phyloP scores from a whole-genome alignment of 2,797 vertebrate genomes.

The Allobates femoralis region DNA sequence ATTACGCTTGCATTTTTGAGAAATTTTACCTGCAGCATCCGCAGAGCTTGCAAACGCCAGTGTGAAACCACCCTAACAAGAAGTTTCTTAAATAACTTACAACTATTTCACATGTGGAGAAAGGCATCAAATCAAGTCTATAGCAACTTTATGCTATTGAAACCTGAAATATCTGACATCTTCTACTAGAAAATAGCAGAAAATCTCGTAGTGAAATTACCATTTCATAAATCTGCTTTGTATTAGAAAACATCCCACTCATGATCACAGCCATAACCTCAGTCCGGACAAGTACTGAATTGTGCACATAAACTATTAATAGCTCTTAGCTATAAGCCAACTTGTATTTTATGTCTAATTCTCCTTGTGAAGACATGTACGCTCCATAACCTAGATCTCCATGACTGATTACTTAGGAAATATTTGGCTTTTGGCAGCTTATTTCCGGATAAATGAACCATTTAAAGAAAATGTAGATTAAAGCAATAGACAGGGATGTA shows the following conservation, averaged over 20 bases:
- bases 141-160: not conserved
- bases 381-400: slow-evolving; percentile 6
- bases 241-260: slow-evolving; percentile 4
- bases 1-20: no score
- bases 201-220: not conserved
- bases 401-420: slow-evolving; percentile 13
- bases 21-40: no score
- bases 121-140: not conserved
- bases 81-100: not conserved
- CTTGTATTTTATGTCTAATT: slow-evolving; percentile 10
- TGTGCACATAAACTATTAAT: not conserved
- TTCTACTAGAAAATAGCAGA: not conserved
- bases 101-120: not conserved
- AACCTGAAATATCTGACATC: not conserved
- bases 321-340: not conserved
- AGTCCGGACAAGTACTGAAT: not conserved
- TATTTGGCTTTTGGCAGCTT: slow-evolving; percentile 9
- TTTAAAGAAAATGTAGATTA: slow-evolving; percentile 4
- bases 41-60: no score
- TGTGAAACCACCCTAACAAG: no score
- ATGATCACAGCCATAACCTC: not conserved
- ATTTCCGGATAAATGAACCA: slow-evolving; percentile 25
- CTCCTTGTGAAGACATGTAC: not conserved
- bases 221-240: not conserved
- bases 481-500: not conserved